These are phyloP conservation scores for Leptopterna dolabrata DNA, from an alignment of 2,888 invertebrate species.

Conservation along the genomic window DNA sequence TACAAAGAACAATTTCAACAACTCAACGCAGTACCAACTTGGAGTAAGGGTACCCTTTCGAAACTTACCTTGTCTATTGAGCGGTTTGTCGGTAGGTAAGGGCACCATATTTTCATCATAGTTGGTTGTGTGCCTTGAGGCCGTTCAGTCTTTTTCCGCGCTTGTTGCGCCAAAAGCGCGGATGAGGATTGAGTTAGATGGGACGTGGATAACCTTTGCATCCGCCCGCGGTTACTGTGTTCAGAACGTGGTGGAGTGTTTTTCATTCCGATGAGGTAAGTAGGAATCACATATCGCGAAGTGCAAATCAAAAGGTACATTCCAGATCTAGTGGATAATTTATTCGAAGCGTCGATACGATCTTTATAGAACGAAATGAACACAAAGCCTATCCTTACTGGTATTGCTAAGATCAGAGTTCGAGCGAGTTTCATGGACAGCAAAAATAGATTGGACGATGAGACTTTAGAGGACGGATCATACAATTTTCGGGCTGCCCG, in stretches of 20 bases:
- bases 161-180: background rate
- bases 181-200: conserved; percentile 9
- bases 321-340: background rate
- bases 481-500: too few species aligned
- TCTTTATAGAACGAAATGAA: too few species aligned
- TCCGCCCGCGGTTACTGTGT: background rate
- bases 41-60: background rate
- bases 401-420: too few species aligned
- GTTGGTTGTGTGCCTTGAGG: background rate
- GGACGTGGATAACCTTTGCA: background rate
- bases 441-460: too few species aligned
- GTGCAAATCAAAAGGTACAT: background rate
- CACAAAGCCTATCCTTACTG: too few species aligned
- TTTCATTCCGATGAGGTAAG: background rate
- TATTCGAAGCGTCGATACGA: background rate
- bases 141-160: background rate
- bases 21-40: background rate
- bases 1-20: conserved; percentile 1
- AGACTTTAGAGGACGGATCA: too few species aligned
- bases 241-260: background rate
- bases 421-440: too few species aligned
- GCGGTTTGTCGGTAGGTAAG: background rate
- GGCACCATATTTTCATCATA: conserved; percentile 3
- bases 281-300: background rate
- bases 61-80: conserved; percentile 3